Conservation (phyloP, 2,113 vertebrate genomes). For the Terrapene triunguis region DNA sequence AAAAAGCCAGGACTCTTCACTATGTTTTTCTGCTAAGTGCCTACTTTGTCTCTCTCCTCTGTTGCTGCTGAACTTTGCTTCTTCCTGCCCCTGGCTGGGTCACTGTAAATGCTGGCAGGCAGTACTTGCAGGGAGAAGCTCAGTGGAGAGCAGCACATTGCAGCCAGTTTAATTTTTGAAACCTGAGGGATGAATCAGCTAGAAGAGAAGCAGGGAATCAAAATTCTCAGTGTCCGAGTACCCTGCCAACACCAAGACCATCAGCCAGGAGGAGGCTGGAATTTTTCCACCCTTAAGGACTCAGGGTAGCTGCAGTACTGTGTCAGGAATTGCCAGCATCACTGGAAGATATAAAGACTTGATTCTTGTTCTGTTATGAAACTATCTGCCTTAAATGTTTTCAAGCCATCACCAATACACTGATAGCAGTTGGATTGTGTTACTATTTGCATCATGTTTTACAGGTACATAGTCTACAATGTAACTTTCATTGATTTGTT, state of each 20-base stretch:
- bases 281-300: not conserved
- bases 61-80: not conserved
- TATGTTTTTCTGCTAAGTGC: not conserved
- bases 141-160: not conserved
- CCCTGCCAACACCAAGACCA: not conserved
- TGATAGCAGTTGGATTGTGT: not conserved
- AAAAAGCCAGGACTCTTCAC: not conserved
- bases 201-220: not conserved
- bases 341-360: not conserved
- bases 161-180: slow-evolving; percentile 25
- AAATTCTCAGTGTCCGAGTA: not conserved
- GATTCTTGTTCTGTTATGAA: not conserved
- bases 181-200: not conserved
- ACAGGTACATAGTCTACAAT: not conserved
- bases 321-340: not conserved
- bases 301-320: not conserved
- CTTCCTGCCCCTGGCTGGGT: not conserved
- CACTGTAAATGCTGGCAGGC: not conserved
- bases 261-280: not conserved
- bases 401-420: not conserved
- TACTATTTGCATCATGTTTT: slow-evolving; percentile 28
- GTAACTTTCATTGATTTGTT: not conserved
- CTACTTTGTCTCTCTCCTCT: not conserved
- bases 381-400: not conserved
- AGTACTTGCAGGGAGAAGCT: not conserved